These are phyloP conservation scores for Pluvialis apricaria DNA, from an alignment of 2,113 vertebrate species.

Conservation along the genomic window DNA sequence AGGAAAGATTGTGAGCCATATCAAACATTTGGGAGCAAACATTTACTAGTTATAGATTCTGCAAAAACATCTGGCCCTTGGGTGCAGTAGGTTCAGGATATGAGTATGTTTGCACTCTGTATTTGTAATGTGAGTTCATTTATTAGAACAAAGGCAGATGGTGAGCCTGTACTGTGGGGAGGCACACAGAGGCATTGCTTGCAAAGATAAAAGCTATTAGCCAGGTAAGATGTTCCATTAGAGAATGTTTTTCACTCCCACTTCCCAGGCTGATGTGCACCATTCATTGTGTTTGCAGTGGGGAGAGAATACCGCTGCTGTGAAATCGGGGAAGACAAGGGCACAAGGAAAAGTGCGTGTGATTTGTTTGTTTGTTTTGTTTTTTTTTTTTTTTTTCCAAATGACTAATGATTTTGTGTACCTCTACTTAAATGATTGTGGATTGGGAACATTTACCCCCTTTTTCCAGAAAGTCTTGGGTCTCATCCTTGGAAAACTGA, in stretches of 20 bases:
- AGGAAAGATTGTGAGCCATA: background rate
- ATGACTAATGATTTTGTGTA: background rate
- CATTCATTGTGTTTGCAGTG: background rate
- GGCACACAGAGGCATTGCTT: background rate
- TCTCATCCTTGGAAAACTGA: background rate
- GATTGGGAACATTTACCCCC: background rate
- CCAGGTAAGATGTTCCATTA: background rate
- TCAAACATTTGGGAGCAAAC: background rate
- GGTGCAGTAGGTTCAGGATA: background rate
- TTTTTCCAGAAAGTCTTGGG: background rate
- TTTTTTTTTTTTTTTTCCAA: background rate
- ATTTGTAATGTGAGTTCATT: background rate
- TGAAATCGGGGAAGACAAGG: background rate
- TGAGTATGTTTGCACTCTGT: background rate
- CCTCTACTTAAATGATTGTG: background rate
- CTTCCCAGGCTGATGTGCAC: background rate
- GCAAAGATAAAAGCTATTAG: background rate
- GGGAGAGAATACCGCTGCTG: background rate
- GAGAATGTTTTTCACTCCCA: background rate
- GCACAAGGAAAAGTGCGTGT: background rate
- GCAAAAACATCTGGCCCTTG: background rate
- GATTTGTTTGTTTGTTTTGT: background rate
- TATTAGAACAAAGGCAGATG: constrained; percentile 4
- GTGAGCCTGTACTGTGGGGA: background rate
- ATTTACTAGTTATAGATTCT: background rate